Conservation (phyloP, 2,888 invertebrate genomes). For the Adelphocoris suturalis region DNA sequence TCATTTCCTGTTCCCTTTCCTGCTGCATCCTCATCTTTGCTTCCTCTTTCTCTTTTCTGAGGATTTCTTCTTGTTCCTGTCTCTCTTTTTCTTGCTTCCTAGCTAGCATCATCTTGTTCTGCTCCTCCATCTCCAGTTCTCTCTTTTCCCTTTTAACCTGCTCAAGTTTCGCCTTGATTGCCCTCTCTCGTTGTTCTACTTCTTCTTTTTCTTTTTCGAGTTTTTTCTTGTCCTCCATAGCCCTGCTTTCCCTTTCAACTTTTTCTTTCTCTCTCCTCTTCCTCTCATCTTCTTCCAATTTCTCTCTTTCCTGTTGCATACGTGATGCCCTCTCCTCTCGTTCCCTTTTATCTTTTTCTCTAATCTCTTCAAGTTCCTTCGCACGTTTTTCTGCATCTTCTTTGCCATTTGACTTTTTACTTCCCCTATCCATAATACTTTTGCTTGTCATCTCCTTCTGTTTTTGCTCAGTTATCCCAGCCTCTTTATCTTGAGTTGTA, state of each 20-base stretch:
- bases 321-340: conserved; percentile 70
- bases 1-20: conserved; percentile 68
- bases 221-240: conserved; percentile 76
- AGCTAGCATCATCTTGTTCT: conserved; percentile 72
- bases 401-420: conserved; percentile 60
- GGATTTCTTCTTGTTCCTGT: conserved; percentile 73
- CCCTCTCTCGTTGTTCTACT: conserved; percentile 76
- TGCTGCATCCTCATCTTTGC: conserved; percentile 35
- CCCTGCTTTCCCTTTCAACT: conserved; percentile 75
- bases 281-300: conserved; percentile 76
- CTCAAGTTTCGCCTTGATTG: conserved; percentile 77
- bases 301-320: conserved; percentile 75
- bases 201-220: conserved; percentile 76
- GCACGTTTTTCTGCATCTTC: conserved; percentile 72
- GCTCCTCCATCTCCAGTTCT: conserved; percentile 64
- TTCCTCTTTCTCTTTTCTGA: conserved; percentile 69
- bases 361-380: conserved; percentile 72
- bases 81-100: conserved; percentile 74
- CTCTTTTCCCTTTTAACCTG: conserved; percentile 76
- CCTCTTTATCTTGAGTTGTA: conserved; percentile 67
- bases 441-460: conserved; percentile 66
- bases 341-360: conserved; percentile 75
- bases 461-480: conserved; percentile 73
- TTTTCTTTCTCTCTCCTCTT: conserved; percentile 78
- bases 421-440: conserved; percentile 69